Conservation (phyloP, 2,888 invertebrate genomes). For the Tuta absoluta region DNA sequence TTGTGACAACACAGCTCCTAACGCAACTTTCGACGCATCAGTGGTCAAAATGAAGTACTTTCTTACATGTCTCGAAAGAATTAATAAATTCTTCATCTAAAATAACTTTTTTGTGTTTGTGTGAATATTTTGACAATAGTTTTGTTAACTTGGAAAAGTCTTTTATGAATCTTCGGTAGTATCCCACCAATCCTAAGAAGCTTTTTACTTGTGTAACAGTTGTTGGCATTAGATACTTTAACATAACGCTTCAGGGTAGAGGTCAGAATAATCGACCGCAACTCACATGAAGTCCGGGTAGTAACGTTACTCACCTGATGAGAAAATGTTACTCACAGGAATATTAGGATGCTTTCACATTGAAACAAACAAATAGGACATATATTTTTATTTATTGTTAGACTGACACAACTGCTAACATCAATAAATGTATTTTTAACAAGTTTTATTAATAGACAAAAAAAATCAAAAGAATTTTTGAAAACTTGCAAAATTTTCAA, state of each 20-base stretch:
- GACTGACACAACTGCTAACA: too few species aligned
- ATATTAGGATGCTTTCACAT: constrained; percentile 20
- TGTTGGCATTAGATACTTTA: background rate
- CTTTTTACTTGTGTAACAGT: background rate
- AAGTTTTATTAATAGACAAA: background rate
- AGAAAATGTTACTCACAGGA: constrained; percentile 22
- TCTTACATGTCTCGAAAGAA: background rate
- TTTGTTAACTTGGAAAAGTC: background rate
- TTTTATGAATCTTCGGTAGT: background rate
- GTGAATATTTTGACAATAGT: background rate
- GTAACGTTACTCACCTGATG: constrained; percentile 21
- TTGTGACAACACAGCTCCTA: background rate
- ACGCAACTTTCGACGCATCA: background rate
- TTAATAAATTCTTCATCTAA: background rate
- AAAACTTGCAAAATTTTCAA: too few species aligned
- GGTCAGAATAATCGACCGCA: constrained; percentile 19
- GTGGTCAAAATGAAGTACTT: background rate
- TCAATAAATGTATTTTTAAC: too few species aligned
- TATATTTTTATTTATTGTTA: background rate
- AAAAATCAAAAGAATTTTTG: background rate
- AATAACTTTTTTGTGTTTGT: background rate
- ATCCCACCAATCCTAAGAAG: background rate
- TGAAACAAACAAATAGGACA: constrained; percentile 17
- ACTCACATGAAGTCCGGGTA: constrained; percentile 26
- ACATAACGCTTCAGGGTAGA: background rate